Base-by-base conservation (phyloP, 2,113 vertebrate species). In the Ictalurus punctatus region DNA sequence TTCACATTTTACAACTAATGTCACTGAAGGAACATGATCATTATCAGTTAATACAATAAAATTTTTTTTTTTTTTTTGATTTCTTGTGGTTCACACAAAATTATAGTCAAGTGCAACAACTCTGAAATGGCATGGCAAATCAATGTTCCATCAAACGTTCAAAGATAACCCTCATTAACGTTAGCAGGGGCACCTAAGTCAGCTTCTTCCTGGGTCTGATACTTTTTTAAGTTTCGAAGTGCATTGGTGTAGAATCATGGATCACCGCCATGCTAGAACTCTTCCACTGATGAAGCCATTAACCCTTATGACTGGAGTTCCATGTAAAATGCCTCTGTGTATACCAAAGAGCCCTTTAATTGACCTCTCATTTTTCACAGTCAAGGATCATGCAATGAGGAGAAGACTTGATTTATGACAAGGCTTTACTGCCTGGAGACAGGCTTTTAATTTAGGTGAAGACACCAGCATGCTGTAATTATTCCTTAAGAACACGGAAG, bases 361-460 rank as follows among this genome's bases (percentile, higher is more conserved):
- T 88, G 63, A 83, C 84, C 84, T 90, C 78, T 91, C 88, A 92
- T 92, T 93, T 90, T 83, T 90, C 87, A 93, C 90, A 86, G 74
- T 93, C 88, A 89, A 90, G 91, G 86, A 85, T 90, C 93, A 91
- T 82, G 92, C 93, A 73, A 86, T 34, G 79, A 83, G 69, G 92
- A 93, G 93, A 91, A 92, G 88, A 89, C 86, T 59, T 61, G 86
- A 93, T 93, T 93, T 92, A 93, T 91, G 91, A 91, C 79, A 79
- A 87, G 52, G 59, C 16, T 71, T 76, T 30, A 89, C 76, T 94
- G 93, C 93, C 94, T 93, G 89, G 92, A 85, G 86, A 88, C 58
- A 90, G 76, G 85, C 88, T 92, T 93, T 93, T 93, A 90, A 93
- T 94, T 93, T 91, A 90, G 90, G 63, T 48, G 89, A 87, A 93